Evolutionary conservation across 2,797 vertebrate species (phyloP).

Genomic region (Trichosurus vulpecula): DNA sequence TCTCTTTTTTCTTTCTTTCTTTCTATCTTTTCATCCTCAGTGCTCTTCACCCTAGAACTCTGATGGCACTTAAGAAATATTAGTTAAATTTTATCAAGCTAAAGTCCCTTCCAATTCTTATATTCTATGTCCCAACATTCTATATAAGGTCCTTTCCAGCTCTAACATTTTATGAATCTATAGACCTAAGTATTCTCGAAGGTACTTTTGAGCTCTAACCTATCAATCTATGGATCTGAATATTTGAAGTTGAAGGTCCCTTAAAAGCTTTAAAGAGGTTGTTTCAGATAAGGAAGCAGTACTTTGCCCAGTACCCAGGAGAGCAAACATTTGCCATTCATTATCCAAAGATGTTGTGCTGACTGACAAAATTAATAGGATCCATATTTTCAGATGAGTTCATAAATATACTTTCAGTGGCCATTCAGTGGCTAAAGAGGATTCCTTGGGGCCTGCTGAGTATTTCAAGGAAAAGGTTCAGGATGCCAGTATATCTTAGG

Average conservation of each 20-base stretch:
- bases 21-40: neutral
- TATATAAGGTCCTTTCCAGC: neutral
- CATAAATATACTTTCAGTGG: neutral
- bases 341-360: neutral
- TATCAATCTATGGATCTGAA: neutral
- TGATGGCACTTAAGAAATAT: neutral
- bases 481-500: neutral
- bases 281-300: neutral
- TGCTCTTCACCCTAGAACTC: neutral
- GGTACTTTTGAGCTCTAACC: neutral
- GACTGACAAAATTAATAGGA: neutral
- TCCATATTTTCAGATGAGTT: neutral
- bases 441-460: neutral
- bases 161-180: neutral
- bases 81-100: neutral
- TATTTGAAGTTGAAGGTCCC: conserved; percentile 31
- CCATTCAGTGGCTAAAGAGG: neutral
- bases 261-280: conserved; percentile 42
- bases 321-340: conserved; percentile 5
- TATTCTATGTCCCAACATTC: neutral
- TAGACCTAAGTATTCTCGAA: neutral
- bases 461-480: neutral
- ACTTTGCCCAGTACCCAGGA: neutral
- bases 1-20: neutral
- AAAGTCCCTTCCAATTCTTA: neutral